Evolutionary conservation across 2,888 invertebrate genomes (phyloP).

Genomic region (Carterocephalus palaemon): DNA sequence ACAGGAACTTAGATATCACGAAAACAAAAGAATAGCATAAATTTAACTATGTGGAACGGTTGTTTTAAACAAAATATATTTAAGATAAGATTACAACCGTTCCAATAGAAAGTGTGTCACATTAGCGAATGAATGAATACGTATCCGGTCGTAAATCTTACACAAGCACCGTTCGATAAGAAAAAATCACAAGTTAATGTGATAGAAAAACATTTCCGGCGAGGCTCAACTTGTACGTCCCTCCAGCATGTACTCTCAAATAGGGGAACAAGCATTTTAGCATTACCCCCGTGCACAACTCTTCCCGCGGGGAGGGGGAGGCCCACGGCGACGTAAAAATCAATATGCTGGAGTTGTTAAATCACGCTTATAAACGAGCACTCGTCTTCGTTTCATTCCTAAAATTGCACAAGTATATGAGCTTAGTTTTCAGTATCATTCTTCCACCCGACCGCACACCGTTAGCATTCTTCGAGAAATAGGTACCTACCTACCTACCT

Average conservation of each 20-base stretch:
- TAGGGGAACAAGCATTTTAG: constrained; percentile 80
- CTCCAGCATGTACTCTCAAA: constrained; percentile 79
- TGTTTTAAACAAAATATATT: constrained; percentile 52
- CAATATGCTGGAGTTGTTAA: constrained; percentile 87
- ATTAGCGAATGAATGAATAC: constrained; percentile 70
- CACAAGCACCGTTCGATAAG: constrained; percentile 62
- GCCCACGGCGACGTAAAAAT: constrained; percentile 80
- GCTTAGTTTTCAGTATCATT: constrained; percentile 49
- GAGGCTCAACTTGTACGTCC: constrained; percentile 58
- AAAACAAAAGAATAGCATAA: constrained; percentile 7
- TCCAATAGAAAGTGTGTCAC: constrained; percentile 74
- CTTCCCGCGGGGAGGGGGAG: constrained; percentile 76
- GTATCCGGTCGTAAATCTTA: constrained; percentile 73
- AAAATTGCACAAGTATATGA: constrained; percentile 66
- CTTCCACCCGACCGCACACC: constrained; percentile 8
- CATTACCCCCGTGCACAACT: constrained; percentile 80
- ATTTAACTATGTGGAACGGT: constrained; percentile 15
- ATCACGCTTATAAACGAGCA: constrained; percentile 83
- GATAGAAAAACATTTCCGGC: constrained; percentile 48
- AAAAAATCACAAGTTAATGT: constrained; percentile 47
- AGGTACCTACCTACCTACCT: too few relatives aligned
- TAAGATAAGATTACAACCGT: constrained; percentile 59
- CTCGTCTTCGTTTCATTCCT: constrained; percentile 80
- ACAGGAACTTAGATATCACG: too few relatives aligned
- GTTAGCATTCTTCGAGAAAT: too few relatives aligned